Conservation (phyloP, 2,797 vertebrate genomes). For the Pogoniulus pusillus region DNA sequence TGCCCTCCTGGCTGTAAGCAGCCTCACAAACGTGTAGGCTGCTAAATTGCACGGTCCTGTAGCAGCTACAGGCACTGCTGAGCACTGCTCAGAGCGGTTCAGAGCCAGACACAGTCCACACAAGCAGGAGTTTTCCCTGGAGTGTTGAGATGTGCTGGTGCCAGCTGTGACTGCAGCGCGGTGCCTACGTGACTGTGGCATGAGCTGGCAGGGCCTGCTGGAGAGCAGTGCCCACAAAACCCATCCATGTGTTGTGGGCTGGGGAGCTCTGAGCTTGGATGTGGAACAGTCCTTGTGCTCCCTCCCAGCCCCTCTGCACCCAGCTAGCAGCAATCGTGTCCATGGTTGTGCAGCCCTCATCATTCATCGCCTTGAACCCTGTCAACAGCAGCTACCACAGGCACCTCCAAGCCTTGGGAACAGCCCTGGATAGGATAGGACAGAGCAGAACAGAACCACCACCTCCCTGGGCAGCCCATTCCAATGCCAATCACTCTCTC, state of each 20-base stretch:
- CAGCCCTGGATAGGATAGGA: background rate
- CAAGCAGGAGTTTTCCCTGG: background rate
- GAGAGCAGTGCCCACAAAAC: background rate
- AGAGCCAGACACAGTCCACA: background rate
- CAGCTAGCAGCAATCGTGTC: background rate
- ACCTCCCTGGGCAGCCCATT: no score
- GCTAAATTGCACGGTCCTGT: background rate
- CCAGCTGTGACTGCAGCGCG: background rate
- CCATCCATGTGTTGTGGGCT: rapidly evolving
- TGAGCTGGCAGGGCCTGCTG: background rate
- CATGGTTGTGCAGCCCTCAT: background rate
- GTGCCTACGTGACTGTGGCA: background rate
- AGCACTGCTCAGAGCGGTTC: background rate
- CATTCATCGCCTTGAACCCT: background rate
- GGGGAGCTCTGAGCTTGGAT: background rate
- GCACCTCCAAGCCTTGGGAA: rapidly evolving
- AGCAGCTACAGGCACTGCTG: background rate
- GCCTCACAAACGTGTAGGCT: background rate
- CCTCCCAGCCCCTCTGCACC: background rate
- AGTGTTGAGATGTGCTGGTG: background rate
- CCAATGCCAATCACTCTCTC: no score
- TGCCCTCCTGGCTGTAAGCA: background rate
- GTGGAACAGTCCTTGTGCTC: rapidly evolving
- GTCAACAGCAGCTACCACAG: background rate
- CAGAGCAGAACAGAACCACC: no score